Conservation (phyloP, 2,888 invertebrate genomes). For the Apodemia zela region DNA sequence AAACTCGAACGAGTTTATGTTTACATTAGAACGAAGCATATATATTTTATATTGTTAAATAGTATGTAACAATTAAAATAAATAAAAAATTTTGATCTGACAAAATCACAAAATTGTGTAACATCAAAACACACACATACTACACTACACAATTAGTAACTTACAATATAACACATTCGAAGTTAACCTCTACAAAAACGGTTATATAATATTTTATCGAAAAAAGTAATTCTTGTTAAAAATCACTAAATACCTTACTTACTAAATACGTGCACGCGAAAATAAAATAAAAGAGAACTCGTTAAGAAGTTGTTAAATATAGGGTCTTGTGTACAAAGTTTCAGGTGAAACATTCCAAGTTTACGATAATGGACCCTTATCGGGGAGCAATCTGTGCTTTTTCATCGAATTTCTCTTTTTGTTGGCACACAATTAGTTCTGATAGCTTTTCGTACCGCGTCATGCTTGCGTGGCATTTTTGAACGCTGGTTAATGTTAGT, state of each 20-base stretch:
- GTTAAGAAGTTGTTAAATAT: slow-evolving; percentile 49
- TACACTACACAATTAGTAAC: no score
- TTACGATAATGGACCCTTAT: slow-evolving; percentile 68
- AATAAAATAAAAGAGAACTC: slow-evolving; percentile 50
- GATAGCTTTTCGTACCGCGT: slow-evolving; percentile 70
- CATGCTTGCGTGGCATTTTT: slow-evolving; percentile 49
- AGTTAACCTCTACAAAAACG: neutral
- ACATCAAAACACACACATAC: no score
- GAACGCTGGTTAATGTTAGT: slow-evolving; percentile 26
- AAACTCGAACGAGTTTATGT: no score
- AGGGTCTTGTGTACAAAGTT: slow-evolving; percentile 59
- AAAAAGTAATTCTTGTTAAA: slow-evolving; percentile 20
- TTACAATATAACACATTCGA: neutral
- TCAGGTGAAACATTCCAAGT: slow-evolving; percentile 54
- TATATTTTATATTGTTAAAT: no score
- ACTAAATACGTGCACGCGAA: slow-evolving; percentile 54
- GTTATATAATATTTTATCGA: slow-evolving; percentile 14
- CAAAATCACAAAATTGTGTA: no score
- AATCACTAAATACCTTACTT: slow-evolving; percentile 20
- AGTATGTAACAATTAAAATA: no score
- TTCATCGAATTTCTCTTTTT: slow-evolving; percentile 68
- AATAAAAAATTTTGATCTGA: no score
- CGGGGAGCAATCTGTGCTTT: slow-evolving; percentile 54
- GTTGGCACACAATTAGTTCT: slow-evolving; percentile 71
- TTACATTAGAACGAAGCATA: no score